These are phyloP conservation scores for Bombyx mori DNA, from an alignment of 1,140 invertebrate species.

Conservation along the genomic window DNA sequence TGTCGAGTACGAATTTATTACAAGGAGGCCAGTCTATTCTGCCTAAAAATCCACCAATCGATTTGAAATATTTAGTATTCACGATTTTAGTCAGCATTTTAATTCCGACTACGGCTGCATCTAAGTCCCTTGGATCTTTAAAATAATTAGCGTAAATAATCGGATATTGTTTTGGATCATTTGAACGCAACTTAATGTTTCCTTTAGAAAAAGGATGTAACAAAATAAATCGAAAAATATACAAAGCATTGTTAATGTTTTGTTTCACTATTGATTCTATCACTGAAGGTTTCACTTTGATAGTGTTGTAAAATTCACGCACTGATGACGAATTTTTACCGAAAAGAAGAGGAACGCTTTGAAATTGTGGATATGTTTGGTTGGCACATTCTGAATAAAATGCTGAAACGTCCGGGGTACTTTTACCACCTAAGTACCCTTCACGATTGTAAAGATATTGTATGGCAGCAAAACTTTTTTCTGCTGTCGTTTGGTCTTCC, in stretches of 20 bases:
- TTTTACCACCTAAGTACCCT: constrained; percentile 32
- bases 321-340: constrained; percentile 3
- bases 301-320: constrained; percentile 18
- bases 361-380: constrained; percentile 39
- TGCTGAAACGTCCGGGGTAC: constrained; percentile 29
- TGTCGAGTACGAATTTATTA: constrained; percentile 56
- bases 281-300: constrained; percentile 35
- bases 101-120: constrained; percentile 74
- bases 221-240: constrained; percentile 47
- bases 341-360: not conserved
- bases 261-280: constrained; percentile 43
- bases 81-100: constrained; percentile 45
- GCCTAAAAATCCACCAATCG: constrained; percentile 50
- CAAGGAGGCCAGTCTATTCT: constrained; percentile 59
- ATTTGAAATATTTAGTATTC: constrained; percentile 54
- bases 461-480: constrained; percentile 24
- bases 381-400: constrained; percentile 33
- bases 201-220: constrained; percentile 70
- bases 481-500: constrained; percentile 7
- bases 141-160: constrained; percentile 87
- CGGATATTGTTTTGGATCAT: constrained; percentile 73
- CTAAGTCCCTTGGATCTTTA: constrained; percentile 78
- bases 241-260: constrained; percentile 49
- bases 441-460: constrained; percentile 43
- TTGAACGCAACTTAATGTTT: constrained; percentile 50